Evolutionary conservation across 1,140 invertebrate genomes (phyloP).

Genomic region (Streblospio benedicti): DNA sequence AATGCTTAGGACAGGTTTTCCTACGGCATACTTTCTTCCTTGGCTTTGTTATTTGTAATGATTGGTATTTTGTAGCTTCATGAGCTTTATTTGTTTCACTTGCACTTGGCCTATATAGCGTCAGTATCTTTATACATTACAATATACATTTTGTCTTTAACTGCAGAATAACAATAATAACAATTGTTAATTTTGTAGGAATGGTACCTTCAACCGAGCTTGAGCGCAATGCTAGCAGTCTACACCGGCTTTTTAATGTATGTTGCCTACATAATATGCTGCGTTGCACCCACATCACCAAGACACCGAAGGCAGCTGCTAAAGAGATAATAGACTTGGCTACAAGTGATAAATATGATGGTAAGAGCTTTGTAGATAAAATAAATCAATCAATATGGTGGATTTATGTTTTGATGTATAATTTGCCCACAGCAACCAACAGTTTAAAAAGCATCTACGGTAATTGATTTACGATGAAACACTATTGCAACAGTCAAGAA

Average conservation of each 20-base stretch:
- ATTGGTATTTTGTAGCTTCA: too few relatives aligned
- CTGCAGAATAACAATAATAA: too few relatives aligned
- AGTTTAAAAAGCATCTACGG: neutral
- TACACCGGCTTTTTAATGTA: conserved; percentile 17
- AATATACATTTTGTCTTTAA: too few relatives aligned
- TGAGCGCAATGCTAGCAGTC: conserved; percentile 11
- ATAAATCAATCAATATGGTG: too few relatives aligned
- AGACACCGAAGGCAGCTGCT: conserved; percentile 22
- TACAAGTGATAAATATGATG: conserved; percentile 28
- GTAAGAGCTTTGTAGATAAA: too few relatives aligned
- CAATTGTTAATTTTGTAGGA: too few relatives aligned
- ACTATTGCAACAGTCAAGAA: neutral
- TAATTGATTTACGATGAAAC: neutral
- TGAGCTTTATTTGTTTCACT: too few relatives aligned
- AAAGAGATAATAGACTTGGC: conserved; percentile 25
- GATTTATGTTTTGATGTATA: too few relatives aligned
- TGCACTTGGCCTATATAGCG: too few relatives aligned
- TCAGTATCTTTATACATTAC: too few relatives aligned
- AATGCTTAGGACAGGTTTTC: too few relatives aligned
- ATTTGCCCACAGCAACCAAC: neutral
- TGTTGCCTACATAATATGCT: conserved; percentile 17
- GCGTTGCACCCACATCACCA: conserved; percentile 14
- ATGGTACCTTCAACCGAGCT: conserved; percentile 25
- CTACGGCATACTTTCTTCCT: neutral
- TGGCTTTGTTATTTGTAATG: neutral